Base-by-base conservation (phyloP, 2,888 invertebrate genomes). In the Zaprionus bogoriensis region DNA sequence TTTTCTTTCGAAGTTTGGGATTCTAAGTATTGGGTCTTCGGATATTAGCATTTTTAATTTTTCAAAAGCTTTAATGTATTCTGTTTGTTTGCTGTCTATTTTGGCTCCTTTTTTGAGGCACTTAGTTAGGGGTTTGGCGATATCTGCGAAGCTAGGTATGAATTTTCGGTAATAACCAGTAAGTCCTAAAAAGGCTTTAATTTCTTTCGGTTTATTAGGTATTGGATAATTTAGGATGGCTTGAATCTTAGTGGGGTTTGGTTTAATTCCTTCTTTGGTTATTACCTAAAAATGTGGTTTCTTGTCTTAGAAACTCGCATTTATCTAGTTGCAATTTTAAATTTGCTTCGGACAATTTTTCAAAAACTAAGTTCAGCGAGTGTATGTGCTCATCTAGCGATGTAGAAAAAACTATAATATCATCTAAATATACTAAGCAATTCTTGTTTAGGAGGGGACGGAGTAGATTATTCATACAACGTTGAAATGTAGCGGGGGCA, bases 1-100 rank as follows among this genome's bases (percentile, higher is more conserved):
- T 47, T 47, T 32, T 19, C 17, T 55, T 23, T 47, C 22, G n/a
- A 47, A 47, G 5, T 55, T 39, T n/a, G 32, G 57, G 19, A 42
- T 14, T 36, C 44, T 57, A 27, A 57, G 14, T 3, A 50, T 50
- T 7, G 50, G 50, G 6, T 57, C 32, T 4, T 42, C 42, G n/a
- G 42, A 41, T 25, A 57, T 27, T 17, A 42, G n/a, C 32, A 42
- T 4, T 48, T 42, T 57, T 25, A 46, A 7, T 28, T 54, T 38
- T 4, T 54, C 9, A 7, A 54, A 54, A 14, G 28, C 45, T 20
- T 45, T 25, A 38, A 46, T 27, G 6, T 39, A 46, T 1, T 54
- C 22, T 30, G 14, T 14, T 20, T 51, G 39, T 4, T 28, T 39
- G 4, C 1, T 39, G 20, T 51, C 28, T 22, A 41, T 41, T 5